Evolutionary conservation across 2,113 vertebrate genomes (phyloP), one percentile per base, ranked within the genome.

Genomic region (Vombatus ursinus): DNA sequence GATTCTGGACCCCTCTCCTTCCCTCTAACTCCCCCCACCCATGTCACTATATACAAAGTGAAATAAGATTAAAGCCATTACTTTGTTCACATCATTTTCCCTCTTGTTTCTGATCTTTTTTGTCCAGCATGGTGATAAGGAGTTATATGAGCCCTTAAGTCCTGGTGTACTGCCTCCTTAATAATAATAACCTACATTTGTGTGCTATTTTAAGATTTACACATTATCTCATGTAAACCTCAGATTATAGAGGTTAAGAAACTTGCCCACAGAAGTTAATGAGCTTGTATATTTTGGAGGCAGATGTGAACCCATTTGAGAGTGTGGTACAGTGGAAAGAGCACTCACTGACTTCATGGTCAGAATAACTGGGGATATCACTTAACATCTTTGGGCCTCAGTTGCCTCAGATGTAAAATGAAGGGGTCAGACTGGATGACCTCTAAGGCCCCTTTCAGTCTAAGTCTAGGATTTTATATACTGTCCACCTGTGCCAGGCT

Each of bases 1-100:
- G 26, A 6, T 51, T 97, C 96, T 91, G 52, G 11, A 93, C 44
- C 26, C 57, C 92, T 68, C 89, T 68, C 68, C 68, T 28, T 37
- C 28, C 11, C 48, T 61, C 8, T 53, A 49, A 26, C 25, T 37
- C 50, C 37, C 48, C 57, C 37, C 48, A 9, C 37, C n/a, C 28
- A 48, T n/a, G 93, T 44, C 31, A 61, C 26, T 31, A 61, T 37
- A 68, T 37, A 68, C 61, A 68, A 37, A 68, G 61, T 68, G 12
- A 68, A 68, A 19, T 31, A 37, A 68, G 61, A 68, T 68, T 61
- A 26, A 61, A 61, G 54, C 26, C 5, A 61, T 61, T 68, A 16
- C 12, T 68, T 37, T 68, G 61, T 68, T 68, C 61, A 68, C 31
- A 68, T 68, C 4, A 37, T 37, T 68, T 68, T 16, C 61, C 28